Percentiles rank a stretch among this genome's conserved stretches.
These are phyloP conservation scores for Platichthys stellatus DNA, from an alignment of 2,113 vertebrate genomes.

Conservation along the genomic window DNA sequence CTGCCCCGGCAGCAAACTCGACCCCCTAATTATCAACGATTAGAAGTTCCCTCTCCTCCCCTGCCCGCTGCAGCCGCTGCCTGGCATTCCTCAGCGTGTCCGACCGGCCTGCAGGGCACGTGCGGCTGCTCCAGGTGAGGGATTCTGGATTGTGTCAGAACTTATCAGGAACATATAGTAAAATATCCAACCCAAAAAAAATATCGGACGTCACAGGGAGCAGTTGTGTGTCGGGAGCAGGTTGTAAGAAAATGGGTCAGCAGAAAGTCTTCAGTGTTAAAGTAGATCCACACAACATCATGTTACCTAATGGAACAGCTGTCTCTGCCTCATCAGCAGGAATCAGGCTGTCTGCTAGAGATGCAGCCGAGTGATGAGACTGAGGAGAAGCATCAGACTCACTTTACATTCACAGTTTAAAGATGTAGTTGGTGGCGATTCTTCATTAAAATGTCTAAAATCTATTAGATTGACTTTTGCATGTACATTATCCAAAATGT, in stretches of 20 bases:
- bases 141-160: constrained; percentile 16
- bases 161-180: neutral
- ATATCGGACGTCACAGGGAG: too few species aligned
- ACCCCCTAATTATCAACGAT: constrained; percentile 71
- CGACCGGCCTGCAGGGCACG: constrained; percentile 21
- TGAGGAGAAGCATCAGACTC: neutral
- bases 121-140: constrained; percentile 13
- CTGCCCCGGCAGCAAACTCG: constrained; percentile 38
- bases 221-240: too few species aligned
- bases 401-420: too few species aligned
- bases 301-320: constrained; percentile 9
- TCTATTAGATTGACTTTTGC: too few species aligned
- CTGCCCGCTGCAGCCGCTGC: constrained; percentile 45
- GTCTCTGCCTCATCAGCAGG: constrained; percentile 30
- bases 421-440: too few species aligned
- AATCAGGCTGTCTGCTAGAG: constrained; percentile 10
- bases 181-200: neutral
- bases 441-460: too few species aligned
- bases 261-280: neutral
- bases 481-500: too few species aligned
- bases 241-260: neutral
- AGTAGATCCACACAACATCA: neutral
- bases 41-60: constrained; percentile 49
- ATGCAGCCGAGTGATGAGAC: constrained; percentile 12
- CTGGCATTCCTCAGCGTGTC: constrained; percentile 69